Evolutionary conservation across 2,797 vertebrate genomes (phyloP).

Genomic region (Threskiornis aethiopicus): DNA sequence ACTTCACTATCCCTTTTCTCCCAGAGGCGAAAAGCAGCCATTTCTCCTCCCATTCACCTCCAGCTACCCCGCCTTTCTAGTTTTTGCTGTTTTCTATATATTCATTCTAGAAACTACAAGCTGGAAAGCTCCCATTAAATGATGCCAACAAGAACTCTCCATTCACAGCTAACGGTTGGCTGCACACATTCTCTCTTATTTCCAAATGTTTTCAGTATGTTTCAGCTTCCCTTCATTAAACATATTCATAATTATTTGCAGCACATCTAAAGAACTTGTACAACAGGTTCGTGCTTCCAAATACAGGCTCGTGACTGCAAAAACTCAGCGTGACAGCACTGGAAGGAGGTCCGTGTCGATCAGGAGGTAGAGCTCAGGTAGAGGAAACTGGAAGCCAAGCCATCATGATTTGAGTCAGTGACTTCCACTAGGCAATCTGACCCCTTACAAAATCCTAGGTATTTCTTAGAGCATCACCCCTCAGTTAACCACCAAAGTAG

Average conservation of each 20-base stretch:
- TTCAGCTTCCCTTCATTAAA: constrained; percentile 30
- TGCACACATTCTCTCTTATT: not conserved
- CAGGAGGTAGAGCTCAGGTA: not conserved
- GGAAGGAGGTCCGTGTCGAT: not conserved
- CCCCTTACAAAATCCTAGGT: not conserved
- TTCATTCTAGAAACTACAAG: not conserved
- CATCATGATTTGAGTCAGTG: not conserved
- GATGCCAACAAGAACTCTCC: not conserved
- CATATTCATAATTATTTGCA: constrained; percentile 26
- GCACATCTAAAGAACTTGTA: not conserved
- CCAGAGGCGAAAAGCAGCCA: not conserved
- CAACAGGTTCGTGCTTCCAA: not conserved
- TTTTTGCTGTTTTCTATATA: not conserved
- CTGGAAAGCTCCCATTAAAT: not conserved
- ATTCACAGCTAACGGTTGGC: not conserved
- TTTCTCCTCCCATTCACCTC: not conserved
- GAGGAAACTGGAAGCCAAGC: not conserved
- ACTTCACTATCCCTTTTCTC: not conserved
- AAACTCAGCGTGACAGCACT: not conserved
- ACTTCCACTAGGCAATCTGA: not conserved
- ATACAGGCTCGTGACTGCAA: not conserved
- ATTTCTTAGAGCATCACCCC: not conserved
- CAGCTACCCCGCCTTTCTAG: not conserved
- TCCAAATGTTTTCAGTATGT: constrained; percentile 22
- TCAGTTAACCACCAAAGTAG: not conserved